Evolutionary conservation across 2,113 vertebrate species (phyloP).

Genomic region (Aldabrachelys gigantea): DNA sequence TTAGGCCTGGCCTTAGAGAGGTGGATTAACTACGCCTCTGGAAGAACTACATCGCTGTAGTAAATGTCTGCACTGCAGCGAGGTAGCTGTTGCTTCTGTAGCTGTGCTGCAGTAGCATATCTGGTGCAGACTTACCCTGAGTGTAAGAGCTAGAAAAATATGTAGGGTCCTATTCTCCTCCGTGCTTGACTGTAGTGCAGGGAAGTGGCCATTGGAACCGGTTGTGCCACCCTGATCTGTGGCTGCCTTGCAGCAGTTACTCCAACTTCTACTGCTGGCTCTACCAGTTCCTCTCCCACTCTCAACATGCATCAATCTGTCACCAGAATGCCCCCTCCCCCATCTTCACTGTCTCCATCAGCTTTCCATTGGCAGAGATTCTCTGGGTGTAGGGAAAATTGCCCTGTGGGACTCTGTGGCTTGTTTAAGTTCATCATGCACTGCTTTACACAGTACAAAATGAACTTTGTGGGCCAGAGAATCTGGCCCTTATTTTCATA

Average conservation of each 20-base stretch:
- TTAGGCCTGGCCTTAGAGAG: not conserved
- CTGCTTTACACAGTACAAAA: not conserved
- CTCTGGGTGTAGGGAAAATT: not conserved
- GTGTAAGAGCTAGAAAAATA: not conserved
- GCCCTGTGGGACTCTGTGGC: not conserved
- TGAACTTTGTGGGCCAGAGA: not conserved
- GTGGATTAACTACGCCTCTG: not conserved
- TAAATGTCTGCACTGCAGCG: not conserved
- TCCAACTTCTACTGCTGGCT: not conserved
- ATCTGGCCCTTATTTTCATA: not conserved
- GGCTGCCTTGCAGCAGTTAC: not conserved
- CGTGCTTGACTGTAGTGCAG: not conserved
- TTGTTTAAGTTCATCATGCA: not conserved
- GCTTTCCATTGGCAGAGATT: not conserved
- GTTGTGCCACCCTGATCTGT: not conserved
- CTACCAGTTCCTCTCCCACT: not conserved
- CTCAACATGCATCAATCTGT: not conserved
- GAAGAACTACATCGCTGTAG: not conserved
- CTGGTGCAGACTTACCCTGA: not conserved
- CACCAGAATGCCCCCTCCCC: not conserved
- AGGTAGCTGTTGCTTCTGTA: not conserved
- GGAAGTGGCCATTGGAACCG: not conserved
- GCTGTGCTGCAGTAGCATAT: not conserved
- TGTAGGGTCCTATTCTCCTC: not conserved
- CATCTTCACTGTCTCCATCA: not conserved